Evolutionary conservation across 1,140 invertebrate genomes (phyloP).

Genomic region (Drosophila seguyi): DNA sequence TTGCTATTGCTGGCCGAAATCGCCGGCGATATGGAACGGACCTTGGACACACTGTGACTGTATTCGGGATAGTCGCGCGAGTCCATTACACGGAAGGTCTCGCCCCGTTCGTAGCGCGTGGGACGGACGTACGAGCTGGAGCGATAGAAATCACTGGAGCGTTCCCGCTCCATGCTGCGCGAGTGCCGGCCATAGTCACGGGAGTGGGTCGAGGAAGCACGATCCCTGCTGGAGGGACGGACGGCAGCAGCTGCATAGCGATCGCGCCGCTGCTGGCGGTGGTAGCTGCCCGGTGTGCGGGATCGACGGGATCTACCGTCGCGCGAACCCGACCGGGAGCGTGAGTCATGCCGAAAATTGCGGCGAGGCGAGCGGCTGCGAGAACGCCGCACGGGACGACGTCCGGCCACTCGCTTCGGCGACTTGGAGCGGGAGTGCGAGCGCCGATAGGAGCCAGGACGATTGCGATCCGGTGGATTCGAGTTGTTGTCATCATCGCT

Average conservation of each 20-base stretch:
- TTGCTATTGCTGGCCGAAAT: constrained; percentile 2
- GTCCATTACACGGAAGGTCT: constrained; percentile 64
- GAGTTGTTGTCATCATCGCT: constrained; percentile 70
- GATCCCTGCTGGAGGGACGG: background rate
- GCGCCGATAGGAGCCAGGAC: constrained; percentile 15
- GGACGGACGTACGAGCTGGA: background rate
- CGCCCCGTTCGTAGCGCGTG: constrained; percentile 34
- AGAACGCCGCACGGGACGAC: constrained; percentile 39
- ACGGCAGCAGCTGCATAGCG: background rate
- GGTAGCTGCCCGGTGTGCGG: constrained; percentile 24
- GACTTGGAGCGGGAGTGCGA: constrained; percentile 39
- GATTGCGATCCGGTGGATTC: constrained; percentile 22
- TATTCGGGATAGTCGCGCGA: constrained; percentile 68
- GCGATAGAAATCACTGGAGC: constrained; percentile 36
- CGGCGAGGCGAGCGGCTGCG: constrained; percentile 40
- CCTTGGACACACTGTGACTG: constrained; percentile 40
- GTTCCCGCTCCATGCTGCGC: constrained; percentile 35
- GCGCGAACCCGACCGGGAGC: constrained; percentile 41
- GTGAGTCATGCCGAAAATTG: constrained; percentile 60
- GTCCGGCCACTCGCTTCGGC: constrained; percentile 33
- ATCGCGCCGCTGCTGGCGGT: constrained; percentile 17
- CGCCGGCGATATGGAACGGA: constrained; percentile 42
- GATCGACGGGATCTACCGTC: constrained; percentile 20
- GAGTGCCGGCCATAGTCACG: constrained; percentile 3
- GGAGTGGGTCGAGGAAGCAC: background rate